Base-by-base conservation (phyloP, 2,113 vertebrate genomes). In the Apteryx owenii region DNA sequence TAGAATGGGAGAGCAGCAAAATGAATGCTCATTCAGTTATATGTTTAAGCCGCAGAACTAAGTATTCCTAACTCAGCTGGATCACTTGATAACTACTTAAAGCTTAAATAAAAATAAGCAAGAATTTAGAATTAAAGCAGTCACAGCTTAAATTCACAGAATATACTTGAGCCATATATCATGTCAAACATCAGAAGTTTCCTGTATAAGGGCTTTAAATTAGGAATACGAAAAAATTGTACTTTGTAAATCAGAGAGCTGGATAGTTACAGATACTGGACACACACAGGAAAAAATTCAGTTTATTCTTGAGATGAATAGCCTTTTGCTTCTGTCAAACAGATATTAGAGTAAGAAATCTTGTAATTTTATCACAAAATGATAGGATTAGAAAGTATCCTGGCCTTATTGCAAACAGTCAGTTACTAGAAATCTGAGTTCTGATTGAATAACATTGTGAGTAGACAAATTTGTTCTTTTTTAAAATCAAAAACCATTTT, bases 241-340 rank as follows among this genome's bases (percentile, higher is more conserved):
- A 61, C 17, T 14, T 72, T 64, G 62, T 38, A 44, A 77, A 33
- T 68, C 36, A 81, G 65, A 65, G 46, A 7, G 79, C 19, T 29
- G 33, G 12, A 28, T 50, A 17, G 33, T 44, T 60, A 64, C 36
- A 83, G 26, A 20, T 72, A 4, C 10, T 0, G 0, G 31, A 88
- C 31, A 61, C 10, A 64, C 0, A 54, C 9, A 80, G 31, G 38
- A 19, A 69, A 31, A 1, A 17, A 58, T 31, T 5, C 20, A 60
- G 8, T 60, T 88, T 79, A 69, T 17, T 85, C 42, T 46, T 76
- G 9, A 68, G 12, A 60, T 7, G 7, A 88, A 60, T 38, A 38
- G 26, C 17, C 29, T 68, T 91, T 58, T 71, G 15, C 60, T 56
- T 31, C 13, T 33, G 20, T 72, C 36, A 38, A 50, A 64, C 1